phyloP scores from a whole-genome alignment of 2,797 vertebrate species.

The Ctenochaetus hawaiiensis region DNA sequence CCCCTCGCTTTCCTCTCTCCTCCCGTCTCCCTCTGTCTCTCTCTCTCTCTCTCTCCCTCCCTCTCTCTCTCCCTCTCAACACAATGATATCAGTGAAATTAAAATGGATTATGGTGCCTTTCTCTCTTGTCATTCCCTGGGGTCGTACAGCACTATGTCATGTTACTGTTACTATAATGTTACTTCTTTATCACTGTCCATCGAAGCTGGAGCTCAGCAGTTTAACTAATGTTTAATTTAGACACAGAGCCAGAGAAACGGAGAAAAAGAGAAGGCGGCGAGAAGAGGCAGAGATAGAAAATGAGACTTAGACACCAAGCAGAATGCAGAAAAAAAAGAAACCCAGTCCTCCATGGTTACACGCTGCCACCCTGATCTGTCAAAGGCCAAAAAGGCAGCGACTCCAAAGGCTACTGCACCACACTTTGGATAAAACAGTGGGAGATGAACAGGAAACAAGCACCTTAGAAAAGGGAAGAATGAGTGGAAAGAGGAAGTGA shows the following conservation, averaged over 20 bases:
- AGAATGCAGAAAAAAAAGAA: conserved; percentile 56
- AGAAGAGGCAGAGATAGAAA: conserved; percentile 34
- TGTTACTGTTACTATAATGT: conserved; percentile 77
- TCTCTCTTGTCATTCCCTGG: conserved; percentile 70
- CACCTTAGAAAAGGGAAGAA: conserved; percentile 55
- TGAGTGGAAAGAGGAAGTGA: conserved; percentile 34
- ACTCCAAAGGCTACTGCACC: conserved; percentile 61
- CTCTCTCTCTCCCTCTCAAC: conserved; percentile 45
- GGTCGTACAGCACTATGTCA: conserved; percentile 76
- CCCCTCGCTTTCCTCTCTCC: conserved; percentile 11
- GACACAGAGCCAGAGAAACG: conserved; percentile 46
- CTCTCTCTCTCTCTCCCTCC: conserved; percentile 17
- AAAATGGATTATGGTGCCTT: conserved; percentile 76
- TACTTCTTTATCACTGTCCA: conserved; percentile 75
- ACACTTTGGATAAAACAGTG: conserved; percentile 51
- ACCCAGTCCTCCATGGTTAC: conserved; percentile 61
- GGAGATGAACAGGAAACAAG: conserved; percentile 51
- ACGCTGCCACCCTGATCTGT: conserved; percentile 66
- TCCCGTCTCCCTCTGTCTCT: conserved; percentile 5
- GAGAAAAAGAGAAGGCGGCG: conserved; percentile 24
- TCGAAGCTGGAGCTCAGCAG: conserved; percentile 69
- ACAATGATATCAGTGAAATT: conserved; percentile 80
- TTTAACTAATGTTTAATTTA: conserved; percentile 78
- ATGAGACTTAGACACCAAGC: conserved; percentile 46
- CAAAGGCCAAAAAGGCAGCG: conserved; percentile 65